Evolutionary conservation across 2,113 vertebrate species (phyloP).

Genomic region (Dendropsophus ebraccatus): DNA sequence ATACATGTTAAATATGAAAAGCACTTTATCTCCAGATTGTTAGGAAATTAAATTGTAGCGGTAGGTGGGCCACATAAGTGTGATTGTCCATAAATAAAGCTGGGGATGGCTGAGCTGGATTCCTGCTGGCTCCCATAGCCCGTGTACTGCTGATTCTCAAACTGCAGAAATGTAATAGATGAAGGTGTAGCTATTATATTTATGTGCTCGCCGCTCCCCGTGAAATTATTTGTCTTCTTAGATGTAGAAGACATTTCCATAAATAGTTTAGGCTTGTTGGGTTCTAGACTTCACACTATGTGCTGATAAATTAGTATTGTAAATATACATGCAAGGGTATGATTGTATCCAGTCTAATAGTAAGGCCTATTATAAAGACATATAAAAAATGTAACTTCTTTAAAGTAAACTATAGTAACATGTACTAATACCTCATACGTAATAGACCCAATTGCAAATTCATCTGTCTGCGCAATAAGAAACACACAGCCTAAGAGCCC

Average conservation of each 20-base stretch:
- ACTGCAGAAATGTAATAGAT: conserved; percentile 40
- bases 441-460: no score
- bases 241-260: conserved; percentile 11
- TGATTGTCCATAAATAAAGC: conserved; percentile 57
- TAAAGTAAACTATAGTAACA: background rate
- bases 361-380: background rate
- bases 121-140: conserved; percentile 47
- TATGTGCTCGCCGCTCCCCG: background rate
- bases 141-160: conserved; percentile 27
- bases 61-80: conserved; percentile 39
- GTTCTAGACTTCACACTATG: background rate
- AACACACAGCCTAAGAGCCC: no score
- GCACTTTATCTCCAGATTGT: conserved; percentile 43
- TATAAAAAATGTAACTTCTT: background rate
- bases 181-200: conserved; percentile 31
- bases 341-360: background rate
- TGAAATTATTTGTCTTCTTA: conserved; percentile 36
- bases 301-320: background rate
- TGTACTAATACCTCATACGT: background rate
- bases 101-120: conserved; percentile 13
- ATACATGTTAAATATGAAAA: conserved; percentile 55
- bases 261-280: conserved; percentile 14
- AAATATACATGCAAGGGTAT: background rate
- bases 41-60: conserved; percentile 56
- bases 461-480: no score